These are phyloP conservation scores for Hemibagrus wyckioides DNA, from an alignment of 2,113 vertebrate genomes.

Conservation along the genomic window DNA sequence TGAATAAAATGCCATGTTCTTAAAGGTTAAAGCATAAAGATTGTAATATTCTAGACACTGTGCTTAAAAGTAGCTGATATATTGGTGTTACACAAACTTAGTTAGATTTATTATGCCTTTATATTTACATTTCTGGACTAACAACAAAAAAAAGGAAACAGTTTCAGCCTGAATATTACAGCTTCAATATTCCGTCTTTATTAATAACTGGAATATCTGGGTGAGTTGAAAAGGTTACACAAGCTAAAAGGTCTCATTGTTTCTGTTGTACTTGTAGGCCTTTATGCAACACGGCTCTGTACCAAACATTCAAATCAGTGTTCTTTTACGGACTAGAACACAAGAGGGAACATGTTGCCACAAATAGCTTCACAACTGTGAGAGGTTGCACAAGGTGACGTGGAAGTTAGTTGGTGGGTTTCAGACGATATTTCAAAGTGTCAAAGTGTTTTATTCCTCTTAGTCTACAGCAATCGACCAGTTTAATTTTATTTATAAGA, in stretches of 20 bases:
- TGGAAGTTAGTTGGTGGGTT: neutral
- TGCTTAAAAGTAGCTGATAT: neutral
- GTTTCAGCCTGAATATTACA: neutral
- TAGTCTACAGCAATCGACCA: neutral
- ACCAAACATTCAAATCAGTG: conserved; percentile 5
- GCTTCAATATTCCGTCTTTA: neutral
- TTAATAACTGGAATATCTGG: conserved; percentile 3
- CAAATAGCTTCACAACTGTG: neutral
- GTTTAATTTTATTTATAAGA: neutral
- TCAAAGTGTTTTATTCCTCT: neutral
- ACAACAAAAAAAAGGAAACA: no score
- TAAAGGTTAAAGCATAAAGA: neutral
- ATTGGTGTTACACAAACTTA: neutral
- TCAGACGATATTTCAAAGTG: no score
- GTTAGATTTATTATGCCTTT: neutral
- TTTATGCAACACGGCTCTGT: neutral
- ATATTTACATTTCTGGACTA: neutral
- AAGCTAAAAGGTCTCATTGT: neutral
- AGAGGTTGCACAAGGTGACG: neutral
- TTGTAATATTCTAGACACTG: neutral
- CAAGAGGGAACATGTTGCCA: neutral
- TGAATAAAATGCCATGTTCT: neutral
- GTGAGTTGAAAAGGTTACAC: neutral
- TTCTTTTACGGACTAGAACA: neutral
- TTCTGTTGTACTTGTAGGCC: neutral